Evolutionary conservation across 2,797 vertebrate species (phyloP), one percentile per base, ranked within the genome.

Genomic region (Novumbra hubbsi): DNA sequence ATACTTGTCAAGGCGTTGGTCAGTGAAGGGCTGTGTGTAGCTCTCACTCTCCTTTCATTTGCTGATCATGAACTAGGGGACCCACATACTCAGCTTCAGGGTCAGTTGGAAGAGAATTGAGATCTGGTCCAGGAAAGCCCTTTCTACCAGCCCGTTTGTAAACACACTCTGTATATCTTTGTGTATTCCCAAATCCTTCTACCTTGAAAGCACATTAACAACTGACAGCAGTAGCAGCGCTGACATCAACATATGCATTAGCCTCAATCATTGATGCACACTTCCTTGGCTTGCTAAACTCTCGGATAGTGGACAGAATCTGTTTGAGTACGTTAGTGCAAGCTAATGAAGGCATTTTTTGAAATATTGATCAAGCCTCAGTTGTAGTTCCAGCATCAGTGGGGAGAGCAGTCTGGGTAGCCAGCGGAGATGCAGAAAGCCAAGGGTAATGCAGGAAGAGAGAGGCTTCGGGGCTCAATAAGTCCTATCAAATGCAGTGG

Each of bases 291-390:
- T 48, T 76, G 73, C 78, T 65, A 70, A 70, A 48, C 73, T 76
- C 57, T 68, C 79, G 79, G 24, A 60, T 60, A 60, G 73, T 82
- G 63, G 28, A 6, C 78, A 77, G 73, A 82, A 71, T 87, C 83
- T 87, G 83, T 91, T 88, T 79, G 78, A 80, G 73, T 75, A 49
- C 78, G 78, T 85, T 83, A 84, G 87, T 85, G 85, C 81, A 72
- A 83, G 80, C 86, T 92, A 91, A 91, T 91, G 90, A 92, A 92
- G 88, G 81, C 60, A 73, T 89, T 89, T 92, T 91, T 92, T 92
- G 88, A 94, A 93, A 91, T 93, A 93, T 92, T 91, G 92, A 94
- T 94, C 83, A 87, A 81, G 62, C 75, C 72, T 71, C 78, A 80
- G 82, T 45, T 45, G 41, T 45, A 7, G 41, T 12, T 1, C 41